Percentiles rank a stretch among this genome's conserved stretches.
Evolutionary conservation across 2,113 vertebrate genomes (phyloP).

Genomic region (Oncorhynchus clarkii): DNA sequence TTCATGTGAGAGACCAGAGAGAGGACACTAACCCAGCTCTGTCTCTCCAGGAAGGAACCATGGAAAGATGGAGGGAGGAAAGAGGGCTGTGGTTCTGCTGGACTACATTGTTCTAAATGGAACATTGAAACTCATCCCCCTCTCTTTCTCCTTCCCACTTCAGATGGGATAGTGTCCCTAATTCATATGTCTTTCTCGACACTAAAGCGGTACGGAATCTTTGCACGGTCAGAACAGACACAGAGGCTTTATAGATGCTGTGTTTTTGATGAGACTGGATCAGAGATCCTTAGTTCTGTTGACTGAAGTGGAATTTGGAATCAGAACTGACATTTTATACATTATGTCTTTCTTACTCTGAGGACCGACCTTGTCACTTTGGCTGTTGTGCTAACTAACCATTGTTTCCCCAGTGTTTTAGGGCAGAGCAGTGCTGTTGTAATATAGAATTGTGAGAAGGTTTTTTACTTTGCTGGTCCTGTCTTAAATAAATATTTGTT

Average conservation of each 20-base stretch:
- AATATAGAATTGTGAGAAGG: constrained; percentile 70
- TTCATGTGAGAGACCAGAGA: constrained; percentile 3
- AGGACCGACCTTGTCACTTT: constrained; percentile 65
- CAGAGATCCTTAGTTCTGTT: constrained; percentile 32
- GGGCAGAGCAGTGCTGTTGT: constrained; percentile 74
- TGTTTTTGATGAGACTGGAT: constrained; percentile 26
- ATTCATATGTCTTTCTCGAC: background rate
- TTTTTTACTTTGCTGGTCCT: constrained; percentile 28
- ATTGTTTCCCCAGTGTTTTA: constrained; percentile 72
- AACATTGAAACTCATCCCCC: too few species aligned
- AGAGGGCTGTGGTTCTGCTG: background rate
- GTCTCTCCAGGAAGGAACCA: background rate
- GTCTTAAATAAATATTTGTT: constrained; percentile 37
- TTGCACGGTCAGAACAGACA: background rate
- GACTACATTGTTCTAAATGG: background rate
- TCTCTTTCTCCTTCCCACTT: constrained; percentile 35
- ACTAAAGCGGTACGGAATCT: constrained; percentile 1
- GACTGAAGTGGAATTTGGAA: constrained; percentile 56
- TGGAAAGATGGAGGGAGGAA: background rate
- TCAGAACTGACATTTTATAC: constrained; percentile 68
- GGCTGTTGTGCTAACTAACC: constrained; percentile 75
- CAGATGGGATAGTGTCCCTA: constrained; percentile 40
- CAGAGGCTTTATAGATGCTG: background rate
- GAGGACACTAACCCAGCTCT: background rate
- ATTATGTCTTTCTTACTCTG: constrained; percentile 63